Base-by-base conservation (phyloP, 2,888 invertebrate genomes). In the Acholoe squamosa region DNA sequence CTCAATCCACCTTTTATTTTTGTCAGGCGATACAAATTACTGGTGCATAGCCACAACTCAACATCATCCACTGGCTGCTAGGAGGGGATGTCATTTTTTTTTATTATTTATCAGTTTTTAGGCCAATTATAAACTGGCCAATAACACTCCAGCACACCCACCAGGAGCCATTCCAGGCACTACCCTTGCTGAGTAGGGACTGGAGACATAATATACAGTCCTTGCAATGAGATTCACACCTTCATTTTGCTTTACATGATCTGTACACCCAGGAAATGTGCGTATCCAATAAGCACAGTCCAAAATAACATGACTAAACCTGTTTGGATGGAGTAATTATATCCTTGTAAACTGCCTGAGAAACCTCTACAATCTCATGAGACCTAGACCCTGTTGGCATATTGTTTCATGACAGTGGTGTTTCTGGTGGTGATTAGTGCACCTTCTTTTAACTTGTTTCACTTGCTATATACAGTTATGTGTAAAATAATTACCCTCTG, bases 21-120 rank as follows among this genome's bases (percentile, higher is more conserved):
- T 28, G 67, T 89, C 67, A 89, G 89, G 89, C 61, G 43, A 89
- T 67, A 89, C 67, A 89, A 56, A 67, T 67, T 89, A 89, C 89
- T 43, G 89, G 89, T 89, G 89, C 89, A 89, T 89, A 89, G 89
- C 89, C 89, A 86, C 54, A 86, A 86, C 86, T 86, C 86, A 86
- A 86, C 86, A 31, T 56, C 86, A 56, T 52, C 52, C 56, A 56
- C 54, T 52, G 86, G 86, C 54, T 31, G 54, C 51, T 51, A 56
- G 86, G 86, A 56, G 56, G 86, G 86, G 86, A 54, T 86, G 86
- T 80, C 16, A 31, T 77, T 77, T 71, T 80, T 34, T 80, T 80
- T 80, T 34, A n/a, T 34, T 22, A 80, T 0, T 34, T 43, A 22
- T 34, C 43, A 43, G 80, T 80, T 80, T 43, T 33, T 34, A 80